Base-by-base conservation (phyloP, 2,797 vertebrate species). In the Alfaro cultratus region DNA sequence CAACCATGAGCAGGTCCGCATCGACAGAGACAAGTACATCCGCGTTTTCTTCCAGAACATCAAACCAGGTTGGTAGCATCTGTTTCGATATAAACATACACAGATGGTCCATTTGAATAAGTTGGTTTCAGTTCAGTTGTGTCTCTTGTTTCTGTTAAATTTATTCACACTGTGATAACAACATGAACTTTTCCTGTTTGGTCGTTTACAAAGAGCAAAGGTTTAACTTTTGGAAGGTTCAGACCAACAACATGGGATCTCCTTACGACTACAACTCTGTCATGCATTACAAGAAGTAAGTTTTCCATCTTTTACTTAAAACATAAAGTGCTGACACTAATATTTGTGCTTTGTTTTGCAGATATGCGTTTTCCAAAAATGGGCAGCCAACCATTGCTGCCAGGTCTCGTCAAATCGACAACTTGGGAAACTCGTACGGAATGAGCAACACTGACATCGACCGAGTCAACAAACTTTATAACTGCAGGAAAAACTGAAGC, bases 1-100 rank as follows among this genome's bases (percentile, higher is more conserved):
- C 85, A 74, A 93, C 57, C 95, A 95, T 2, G 94, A 95, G 74
- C 94, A 95, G 1, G 73, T 70, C 46, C 93, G 93, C 74, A 92
- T 88, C 0, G 94, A 95, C 86, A 85, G 94, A n/a, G 90, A 95
- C 78, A 0, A 1, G 0, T 64, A 85, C 15, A 57, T 95, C 77
- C 0, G 0, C 0, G 90, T 95, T 55, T 2, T 85, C 8, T n/a
- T 0, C 0, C 0, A 88, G 4, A 95, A 95, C 89, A 82, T 95
- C 5, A 0, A 0, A 1, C 0, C 21, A 72, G 89, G 95, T 94
- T 12, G 77, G 73, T 7, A 29, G n/a, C 1, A 29, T 47, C 75
- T 94, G 11, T 0, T 26, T 36, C 2, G 5, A 18, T 21, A 21
- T 4, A 21, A 64, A 64, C 16, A 7, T 8, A 36, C 15, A 64